Evolutionary conservation across 2,797 vertebrate species (phyloP), one percentile per base, ranked within the genome.

Genomic region (Molossus alvarezi): DNA sequence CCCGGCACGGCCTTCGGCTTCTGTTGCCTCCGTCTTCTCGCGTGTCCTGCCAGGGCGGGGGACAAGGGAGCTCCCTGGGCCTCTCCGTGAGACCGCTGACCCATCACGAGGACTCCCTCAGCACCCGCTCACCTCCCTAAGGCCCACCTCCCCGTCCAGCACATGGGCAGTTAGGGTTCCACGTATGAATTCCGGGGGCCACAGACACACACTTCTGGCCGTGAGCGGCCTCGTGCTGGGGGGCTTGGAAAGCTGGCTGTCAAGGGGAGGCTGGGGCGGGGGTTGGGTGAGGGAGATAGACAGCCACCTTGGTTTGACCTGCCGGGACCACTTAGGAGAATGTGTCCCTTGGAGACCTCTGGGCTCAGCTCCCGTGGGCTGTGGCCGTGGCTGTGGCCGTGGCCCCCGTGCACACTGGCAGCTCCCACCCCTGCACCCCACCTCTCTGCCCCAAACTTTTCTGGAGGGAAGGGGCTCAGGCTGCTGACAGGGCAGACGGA

Each of bases 341-440:
- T 1, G 10, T 75, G 33, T 45, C 58, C n/a, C 51, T 41, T 1
- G 18, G 75, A 14, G 75, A 27, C 23, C 75, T 75, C 33, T 37
- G 85, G 64, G 72, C 71, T 37, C 69, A 27, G 48, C 53, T 53
- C 15, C 2, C 12, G 21, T 14, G 0, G 0, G 71, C 8, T 11
- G 67, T 29, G 65, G n/a, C 69, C 1, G 1, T 58, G 0, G 71
- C 8, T 11, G 67, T 29, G 65, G n/a, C 69, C 1, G 1, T 58
- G 55, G 29, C 72, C 53, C 45, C 58, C 2, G 13, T 7, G 37
- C 15, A 0, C 14, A 9, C 13, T 3, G 82, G 17, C 12, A 13
- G 21, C 41, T 57, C 48, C 67, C 3, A 5, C 67, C 27, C 51
- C 1, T 9, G 15, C 21, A 15, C 9, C 57, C 21, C 0, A 0